These are phyloP conservation scores for Danio choprae DNA, from an alignment of 2,797 vertebrate genomes.

Conservation along the genomic window DNA sequence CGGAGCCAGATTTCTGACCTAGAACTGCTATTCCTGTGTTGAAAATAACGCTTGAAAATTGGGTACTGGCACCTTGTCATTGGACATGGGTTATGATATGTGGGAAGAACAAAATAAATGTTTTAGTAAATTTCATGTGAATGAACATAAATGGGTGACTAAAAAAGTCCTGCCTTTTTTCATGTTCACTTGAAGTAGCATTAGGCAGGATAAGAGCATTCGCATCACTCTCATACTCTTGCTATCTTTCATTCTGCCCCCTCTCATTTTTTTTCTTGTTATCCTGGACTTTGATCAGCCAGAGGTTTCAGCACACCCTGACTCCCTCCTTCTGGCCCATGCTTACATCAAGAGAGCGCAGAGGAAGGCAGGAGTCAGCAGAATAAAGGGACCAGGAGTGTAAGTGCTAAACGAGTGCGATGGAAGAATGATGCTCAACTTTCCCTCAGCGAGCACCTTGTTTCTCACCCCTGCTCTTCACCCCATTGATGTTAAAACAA, in stretches of 20 bases:
- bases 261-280: slow-evolving; percentile 48
- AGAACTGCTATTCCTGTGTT: neutral
- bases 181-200: neutral
- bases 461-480: slow-evolving; percentile 37
- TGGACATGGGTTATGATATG: neutral
- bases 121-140: neutral
- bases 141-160: neutral
- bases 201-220: slow-evolving; percentile 31
- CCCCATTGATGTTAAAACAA: slow-evolving; percentile 50
- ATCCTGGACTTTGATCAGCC: slow-evolving; percentile 58
- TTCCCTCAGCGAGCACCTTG: slow-evolving; percentile 30
- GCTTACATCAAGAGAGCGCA: slow-evolving; percentile 36
- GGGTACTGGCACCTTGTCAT: neutral
- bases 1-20: slow-evolving; percentile 7
- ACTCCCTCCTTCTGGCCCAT: slow-evolving; percentile 1
- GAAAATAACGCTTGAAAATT: slow-evolving; percentile 26
- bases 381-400: slow-evolving; percentile 44
- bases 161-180: neutral
- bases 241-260: slow-evolving; percentile 30
- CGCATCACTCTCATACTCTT: neutral
- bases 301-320: slow-evolving; percentile 44
- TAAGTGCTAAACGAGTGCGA: slow-evolving; percentile 44
- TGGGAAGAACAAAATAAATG: slow-evolving; percentile 22
- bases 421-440: slow-evolving; percentile 36
- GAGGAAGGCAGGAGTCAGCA: slow-evolving; percentile 50